phyloP scores from a whole-genome alignment of 2,888 invertebrate species.

The Volucella inflata region DNA sequence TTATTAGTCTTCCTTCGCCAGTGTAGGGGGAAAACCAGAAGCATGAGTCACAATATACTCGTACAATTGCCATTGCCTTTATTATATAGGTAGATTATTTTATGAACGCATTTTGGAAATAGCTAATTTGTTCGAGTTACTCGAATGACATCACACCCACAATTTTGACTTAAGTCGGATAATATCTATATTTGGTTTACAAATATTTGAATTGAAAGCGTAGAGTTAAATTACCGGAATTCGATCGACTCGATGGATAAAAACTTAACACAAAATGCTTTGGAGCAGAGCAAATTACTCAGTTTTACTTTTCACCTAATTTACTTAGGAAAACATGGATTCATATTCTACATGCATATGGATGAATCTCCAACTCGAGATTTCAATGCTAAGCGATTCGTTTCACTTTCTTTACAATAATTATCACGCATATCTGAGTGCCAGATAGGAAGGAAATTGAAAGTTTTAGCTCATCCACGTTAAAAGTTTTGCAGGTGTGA shows the following conservation, averaged over 20 bases:
- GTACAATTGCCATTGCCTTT: no score
- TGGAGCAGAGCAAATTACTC: neutral
- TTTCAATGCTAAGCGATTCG: slow-evolving; percentile 64
- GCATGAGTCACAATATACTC: neutral
- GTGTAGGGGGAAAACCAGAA: slow-evolving; percentile 1
- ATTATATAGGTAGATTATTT: no score
- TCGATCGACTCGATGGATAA: neutral
- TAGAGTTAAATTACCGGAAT: slow-evolving; percentile 4
- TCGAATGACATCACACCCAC: no score
- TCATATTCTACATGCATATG: slow-evolving; percentile 35
- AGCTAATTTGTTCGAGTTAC: no score
- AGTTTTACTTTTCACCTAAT: slow-evolving; percentile 1
- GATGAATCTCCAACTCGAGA: slow-evolving; percentile 10
- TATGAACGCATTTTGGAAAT: no score
- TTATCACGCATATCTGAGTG: slow-evolving; percentile 48
- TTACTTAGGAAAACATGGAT: slow-evolving; percentile 25
- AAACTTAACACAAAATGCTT: neutral
- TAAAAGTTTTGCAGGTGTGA: neutral
- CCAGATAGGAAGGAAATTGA: slow-evolving; percentile 9
- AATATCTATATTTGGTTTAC: neutral
- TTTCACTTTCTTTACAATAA: slow-evolving; percentile 67
- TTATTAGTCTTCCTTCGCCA: neutral
- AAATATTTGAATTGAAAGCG: slow-evolving; percentile 5
- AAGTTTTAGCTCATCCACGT: neutral
- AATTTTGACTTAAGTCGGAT: no score